Percentiles rank a stretch among this genome's conserved stretches.
These are phyloP conservation scores for Micromussa lordhowensis DNA, from an alignment of 92 coral and sea anemone genomes.

Conservation along the genomic window DNA sequence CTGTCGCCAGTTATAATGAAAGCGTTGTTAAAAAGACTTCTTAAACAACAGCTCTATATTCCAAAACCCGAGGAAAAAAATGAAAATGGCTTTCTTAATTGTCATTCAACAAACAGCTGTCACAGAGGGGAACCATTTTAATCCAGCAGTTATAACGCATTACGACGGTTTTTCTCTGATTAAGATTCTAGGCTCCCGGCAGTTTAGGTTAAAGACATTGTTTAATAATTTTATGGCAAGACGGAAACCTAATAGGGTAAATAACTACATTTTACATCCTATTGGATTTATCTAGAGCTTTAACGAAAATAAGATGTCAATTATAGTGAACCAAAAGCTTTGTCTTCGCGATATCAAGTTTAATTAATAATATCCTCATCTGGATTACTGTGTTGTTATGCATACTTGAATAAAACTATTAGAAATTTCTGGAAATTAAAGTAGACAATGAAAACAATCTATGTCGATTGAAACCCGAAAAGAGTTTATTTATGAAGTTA, in stretches of 20 bases:
- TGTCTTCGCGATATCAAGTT: neutral
- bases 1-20: neutral
- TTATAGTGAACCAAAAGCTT: neutral
- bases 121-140: neutral
- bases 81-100: neutral
- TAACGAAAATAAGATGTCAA: neutral
- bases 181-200: neutral
- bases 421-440: neutral
- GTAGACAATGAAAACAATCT: neutral
- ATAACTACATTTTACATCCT: neutral
- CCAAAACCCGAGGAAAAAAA: neutral
- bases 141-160: neutral
- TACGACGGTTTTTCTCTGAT: neutral
- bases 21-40: neutral
- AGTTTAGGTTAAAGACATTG: neutral
- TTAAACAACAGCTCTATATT: neutral
- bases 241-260: neutral
- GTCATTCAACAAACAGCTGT: neutral
- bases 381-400: neutral
- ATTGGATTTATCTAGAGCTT: neutral
- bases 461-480: no score
- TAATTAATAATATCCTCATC: neutral
- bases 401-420: neutral
- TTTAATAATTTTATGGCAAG: neutral
- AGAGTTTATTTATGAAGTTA: neutral